Base-by-base conservation (phyloP, 2,888 invertebrate genomes). In the Ryuthela nishihirai region DNA sequence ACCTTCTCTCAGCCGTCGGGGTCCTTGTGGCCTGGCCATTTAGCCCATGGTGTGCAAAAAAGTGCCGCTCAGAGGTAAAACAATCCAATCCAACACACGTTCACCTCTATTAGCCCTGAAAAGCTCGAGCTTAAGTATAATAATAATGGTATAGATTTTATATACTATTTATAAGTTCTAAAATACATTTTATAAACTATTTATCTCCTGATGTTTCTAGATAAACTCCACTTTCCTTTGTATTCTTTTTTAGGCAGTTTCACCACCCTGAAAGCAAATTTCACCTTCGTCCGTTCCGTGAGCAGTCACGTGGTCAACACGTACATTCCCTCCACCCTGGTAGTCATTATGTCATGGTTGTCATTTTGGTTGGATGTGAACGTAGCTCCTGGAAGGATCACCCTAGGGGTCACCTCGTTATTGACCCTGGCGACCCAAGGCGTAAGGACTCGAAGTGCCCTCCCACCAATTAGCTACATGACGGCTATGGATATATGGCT, bases 401-500 rank as follows among this genome's bases (percentile, higher is more conserved):
- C 49, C 1, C 21, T 49, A 9, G 49, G 49, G 4, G 41, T 49
- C 4, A 49, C 49, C 3, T 26, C 29, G 9, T n/a, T 49, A 2
- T 23, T 49, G 3, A 49, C 49, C n/a, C 20, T 49, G 17, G 34
- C 41, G 4, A 49, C 49, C 20, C 40, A 32, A 15, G 9, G 40
- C 7, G 32, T 40, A 20, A 29, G 41, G 21, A 20, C 42, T 7
- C 39, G 40, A 21, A 40, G n/a, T 20, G 15, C 29, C 40, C 18
- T 40, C 15, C 49, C 49, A 10, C 41, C 41, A 1, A 41, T 49
- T 4, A 29, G 29, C 15, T 49, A 49, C 41, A 21, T 49, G 5
- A 49, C 40, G 23, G 49, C 49, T 3, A 32, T 49, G 12, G 49
- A 49, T 17, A 15, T 49, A 7, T 49, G 49, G 49, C 29, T 49